Conservation (phyloP, 2,797 vertebrate genomes). For the Sorex maritimensis region DNA sequence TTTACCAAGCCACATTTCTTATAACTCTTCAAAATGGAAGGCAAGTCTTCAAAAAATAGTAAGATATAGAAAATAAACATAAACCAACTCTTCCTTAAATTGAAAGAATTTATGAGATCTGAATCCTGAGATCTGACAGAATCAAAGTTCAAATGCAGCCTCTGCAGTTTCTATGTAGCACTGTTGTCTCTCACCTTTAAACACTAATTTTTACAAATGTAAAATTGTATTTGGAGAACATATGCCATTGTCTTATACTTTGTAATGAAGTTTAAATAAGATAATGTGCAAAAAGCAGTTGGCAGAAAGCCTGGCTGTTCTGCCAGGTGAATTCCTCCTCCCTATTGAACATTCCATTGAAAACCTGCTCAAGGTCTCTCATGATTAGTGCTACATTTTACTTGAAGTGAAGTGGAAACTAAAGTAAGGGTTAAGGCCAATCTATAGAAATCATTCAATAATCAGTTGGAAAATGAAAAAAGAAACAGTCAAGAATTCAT, state of each 20-base stretch:
- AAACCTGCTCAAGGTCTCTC: neutral
- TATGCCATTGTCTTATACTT: neutral
- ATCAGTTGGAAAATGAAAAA: neutral
- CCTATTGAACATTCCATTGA: neutral
- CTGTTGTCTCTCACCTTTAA: neutral
- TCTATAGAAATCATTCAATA: constrained; percentile 28
- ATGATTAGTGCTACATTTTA: neutral
- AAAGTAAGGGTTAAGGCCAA: neutral
- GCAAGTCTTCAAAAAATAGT: constrained; percentile 23
- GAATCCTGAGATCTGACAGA: neutral
- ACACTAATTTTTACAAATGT: neutral
- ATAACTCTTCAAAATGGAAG: constrained; percentile 33
- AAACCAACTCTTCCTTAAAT: constrained; percentile 20
- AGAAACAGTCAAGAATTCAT: neutral
- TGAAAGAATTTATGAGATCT: no score
- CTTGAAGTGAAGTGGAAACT: neutral
- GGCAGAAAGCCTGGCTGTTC: neutral
- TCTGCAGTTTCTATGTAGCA: neutral
- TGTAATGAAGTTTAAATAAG: constrained; percentile 38
- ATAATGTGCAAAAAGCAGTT: constrained; percentile 12
- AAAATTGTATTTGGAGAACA: neutral
- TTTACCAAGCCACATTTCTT: constrained; percentile 47
- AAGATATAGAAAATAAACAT: neutral
- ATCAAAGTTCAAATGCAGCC: constrained; percentile 26
- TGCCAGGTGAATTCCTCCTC: neutral